Evolutionary conservation across 1,140 invertebrate genomes (phyloP).

Genomic region (Sinonovacula constricta): DNA sequence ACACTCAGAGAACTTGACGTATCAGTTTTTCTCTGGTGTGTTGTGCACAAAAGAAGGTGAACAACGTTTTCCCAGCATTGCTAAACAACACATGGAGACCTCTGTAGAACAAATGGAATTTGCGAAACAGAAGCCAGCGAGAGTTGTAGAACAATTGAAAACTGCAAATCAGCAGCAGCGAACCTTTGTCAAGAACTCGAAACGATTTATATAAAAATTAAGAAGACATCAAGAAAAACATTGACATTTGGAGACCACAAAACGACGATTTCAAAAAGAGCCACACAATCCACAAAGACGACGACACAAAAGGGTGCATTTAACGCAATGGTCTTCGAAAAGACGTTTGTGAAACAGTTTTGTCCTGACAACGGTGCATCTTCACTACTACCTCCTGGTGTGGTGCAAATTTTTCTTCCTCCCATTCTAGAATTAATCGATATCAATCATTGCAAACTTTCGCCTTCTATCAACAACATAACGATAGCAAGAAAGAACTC

Average conservation of each 20-base stretch:
- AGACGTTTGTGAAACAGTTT: not conserved
- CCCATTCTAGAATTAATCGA: conserved; percentile 17
- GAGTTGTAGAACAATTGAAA: not conserved
- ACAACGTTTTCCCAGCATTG: too few relatives aligned
- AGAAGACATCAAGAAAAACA: not conserved
- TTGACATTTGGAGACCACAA: not conserved
- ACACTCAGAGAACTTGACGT: not conserved
- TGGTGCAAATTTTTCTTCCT: not conserved
- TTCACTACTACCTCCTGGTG: too few relatives aligned
- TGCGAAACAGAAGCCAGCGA: not conserved
- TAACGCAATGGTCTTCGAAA: not conserved
- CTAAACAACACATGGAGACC: too few relatives aligned
- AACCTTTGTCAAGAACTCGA: not conserved
- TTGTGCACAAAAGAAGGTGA: not conserved
- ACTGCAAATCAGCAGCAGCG: not conserved
- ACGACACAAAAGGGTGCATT: not conserved
- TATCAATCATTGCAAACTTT: conserved; percentile 21
- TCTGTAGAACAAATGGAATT: too few relatives aligned
- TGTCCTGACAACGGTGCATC: not conserved
- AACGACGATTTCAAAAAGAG: not conserved
- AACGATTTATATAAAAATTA: not conserved
- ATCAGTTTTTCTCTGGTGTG: not conserved
- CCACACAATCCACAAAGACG: not conserved
- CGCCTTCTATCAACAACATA: not conserved
- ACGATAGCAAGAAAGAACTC: conserved; percentile 11